Evolutionary conservation across 2,888 invertebrate species (phyloP), one percentile per base, ranked within the genome.

Genomic region (Reticulitermes lucifugus): DNA sequence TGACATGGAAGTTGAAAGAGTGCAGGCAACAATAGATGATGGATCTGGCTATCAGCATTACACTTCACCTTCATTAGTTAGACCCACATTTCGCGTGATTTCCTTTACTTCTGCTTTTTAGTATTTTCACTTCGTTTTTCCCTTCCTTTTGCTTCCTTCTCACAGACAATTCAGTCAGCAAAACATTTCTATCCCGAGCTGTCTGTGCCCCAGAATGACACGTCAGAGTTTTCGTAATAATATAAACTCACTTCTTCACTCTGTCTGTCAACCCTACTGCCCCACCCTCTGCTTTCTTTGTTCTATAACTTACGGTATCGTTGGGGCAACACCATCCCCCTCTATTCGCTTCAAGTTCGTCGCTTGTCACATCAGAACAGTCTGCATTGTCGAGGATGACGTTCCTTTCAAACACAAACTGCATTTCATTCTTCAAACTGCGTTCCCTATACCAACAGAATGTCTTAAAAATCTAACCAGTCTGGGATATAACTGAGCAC

Each of bases 211-310:
- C 35, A n/a, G 71, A 71, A 71, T 41, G 41, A 73, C 41, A 35
- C 14, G 73, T 22, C 41, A 35, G 41, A 73, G 41, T 73, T 41
- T 73, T 73, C 73, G 25, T 73, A 73, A 35, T 73, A 73, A 73
- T 73, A 73, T 73, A 41, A 73, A 29, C 73, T 41, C 73, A 73
- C 73, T 73, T 73, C 73, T 73, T 73, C 73, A 18, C 73, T 14
- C 21, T 21, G 41, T 6, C 29, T 73, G 29, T 73, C 73, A 21
- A 14, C 71, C 14, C 71, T n/a, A 35, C 35, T 35, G 18, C 25
- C 71, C 71, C 71, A 71, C 71, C 35, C 71, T 35, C 35, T 29
- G 12, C 21, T 14, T 6, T 14, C 73, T 73, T 73, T 73, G 41
- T 73, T 29, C 14, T 71, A 71, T 71, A 71, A 71, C 25, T 71